Evolutionary conservation across 2,888 invertebrate genomes (phyloP).

Genomic region (Ashinkailepas kermadecensis): DNA sequence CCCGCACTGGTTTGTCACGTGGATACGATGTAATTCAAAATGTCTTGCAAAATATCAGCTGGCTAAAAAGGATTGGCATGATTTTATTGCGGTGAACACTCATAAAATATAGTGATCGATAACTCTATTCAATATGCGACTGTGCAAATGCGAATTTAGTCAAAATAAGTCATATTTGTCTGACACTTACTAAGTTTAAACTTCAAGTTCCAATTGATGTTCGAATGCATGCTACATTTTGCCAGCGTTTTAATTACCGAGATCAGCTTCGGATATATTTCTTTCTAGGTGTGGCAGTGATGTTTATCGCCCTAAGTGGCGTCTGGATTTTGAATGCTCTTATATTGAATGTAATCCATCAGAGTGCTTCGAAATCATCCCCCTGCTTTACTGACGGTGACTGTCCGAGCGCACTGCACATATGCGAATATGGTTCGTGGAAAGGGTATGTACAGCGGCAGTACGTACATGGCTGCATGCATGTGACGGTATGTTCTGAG

Average conservation of each 20-base stretch:
- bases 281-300: background rate
- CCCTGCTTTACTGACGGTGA: conserved; percentile 1
- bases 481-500: too few relatives aligned
- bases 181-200: too few relatives aligned
- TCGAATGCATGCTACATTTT: background rate
- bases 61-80: too few relatives aligned
- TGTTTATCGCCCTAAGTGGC: background rate
- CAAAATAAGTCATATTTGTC: too few relatives aligned
- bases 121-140: too few relatives aligned
- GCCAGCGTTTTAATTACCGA: background rate
- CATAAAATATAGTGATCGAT: too few relatives aligned
- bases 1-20: too few relatives aligned
- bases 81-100: too few relatives aligned
- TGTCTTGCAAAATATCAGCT: too few relatives aligned
- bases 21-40: too few relatives aligned
- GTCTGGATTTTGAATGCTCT: background rate
- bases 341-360: background rate
- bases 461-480: too few relatives aligned
- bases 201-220: background rate
- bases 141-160: too few relatives aligned
- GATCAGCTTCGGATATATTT: background rate
- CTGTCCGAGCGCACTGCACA: background rate
- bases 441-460: background rate
- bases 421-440: background rate
- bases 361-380: background rate